Evolutionary conservation across 2,113 vertebrate genomes (phyloP).

Genomic region (Lepidothrix coronata): DNA sequence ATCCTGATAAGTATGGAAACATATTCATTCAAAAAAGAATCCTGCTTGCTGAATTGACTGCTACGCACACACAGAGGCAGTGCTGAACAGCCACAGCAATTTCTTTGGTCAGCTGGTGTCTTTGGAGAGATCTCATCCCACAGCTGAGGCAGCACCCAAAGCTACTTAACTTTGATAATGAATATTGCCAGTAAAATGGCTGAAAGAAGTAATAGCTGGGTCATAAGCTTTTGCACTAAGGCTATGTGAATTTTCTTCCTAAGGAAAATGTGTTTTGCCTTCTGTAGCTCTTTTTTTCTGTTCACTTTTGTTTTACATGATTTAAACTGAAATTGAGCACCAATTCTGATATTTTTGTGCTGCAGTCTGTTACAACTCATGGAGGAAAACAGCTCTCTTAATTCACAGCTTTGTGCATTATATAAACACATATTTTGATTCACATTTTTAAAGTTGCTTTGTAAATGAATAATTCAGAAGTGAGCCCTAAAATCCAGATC

Average conservation of each 20-base stretch:
- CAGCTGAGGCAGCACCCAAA: neutral
- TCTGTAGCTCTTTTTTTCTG: neutral
- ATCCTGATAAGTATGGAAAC: neutral
- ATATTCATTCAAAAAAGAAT: neutral
- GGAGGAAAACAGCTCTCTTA: neutral
- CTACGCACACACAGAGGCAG: neutral
- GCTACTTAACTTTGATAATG: neutral
- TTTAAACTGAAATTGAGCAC: neutral
- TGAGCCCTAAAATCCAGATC: constrained; percentile 46
- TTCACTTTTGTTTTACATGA: neutral
- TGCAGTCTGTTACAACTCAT: neutral
- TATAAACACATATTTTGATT: neutral
- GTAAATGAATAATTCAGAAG: constrained; percentile 42
- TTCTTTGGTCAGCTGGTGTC: neutral
- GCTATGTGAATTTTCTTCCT: neutral
- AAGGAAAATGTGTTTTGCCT: neutral
- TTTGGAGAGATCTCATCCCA: neutral
- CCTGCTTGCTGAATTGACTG: neutral
- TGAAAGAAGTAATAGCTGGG: neutral
- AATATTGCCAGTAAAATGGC: neutral
- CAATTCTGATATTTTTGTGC: neutral
- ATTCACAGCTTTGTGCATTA: neutral
- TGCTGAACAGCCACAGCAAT: neutral
- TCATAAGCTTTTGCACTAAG: neutral
- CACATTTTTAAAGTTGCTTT: neutral